Conservation (phyloP, 30 jellyfish, hydroid and myxozoan species). For the Aurelia aurita complex sp. Pacific region DNA sequence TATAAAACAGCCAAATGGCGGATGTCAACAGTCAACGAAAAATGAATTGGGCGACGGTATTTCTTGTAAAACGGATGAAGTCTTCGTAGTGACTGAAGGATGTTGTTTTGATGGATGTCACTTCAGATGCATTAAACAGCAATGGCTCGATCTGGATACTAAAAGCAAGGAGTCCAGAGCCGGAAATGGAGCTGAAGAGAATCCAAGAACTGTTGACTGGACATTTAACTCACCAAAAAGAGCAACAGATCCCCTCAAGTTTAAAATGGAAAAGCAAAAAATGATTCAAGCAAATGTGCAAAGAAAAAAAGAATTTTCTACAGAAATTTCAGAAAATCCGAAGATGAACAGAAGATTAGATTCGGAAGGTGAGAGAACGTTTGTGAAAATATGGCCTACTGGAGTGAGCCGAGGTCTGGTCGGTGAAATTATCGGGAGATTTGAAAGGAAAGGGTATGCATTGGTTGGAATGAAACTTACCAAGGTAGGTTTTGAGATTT, state of each 20-base stretch:
- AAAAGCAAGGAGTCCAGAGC: neutral
- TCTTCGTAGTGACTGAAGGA: conserved; percentile 9
- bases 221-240: too few relatives aligned
- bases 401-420: conserved; percentile 80
- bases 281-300: too few relatives aligned
- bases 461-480: conserved; percentile 74
- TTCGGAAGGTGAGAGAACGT: conserved; percentile 46
- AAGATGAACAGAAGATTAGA: neutral
- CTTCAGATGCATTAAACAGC: neutral
- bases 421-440: conserved; percentile 76
- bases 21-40: neutral
- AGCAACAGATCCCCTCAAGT: too few relatives aligned
- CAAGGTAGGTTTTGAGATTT: conserved; percentile 27
- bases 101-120: conserved; percentile 34
- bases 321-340: too few relatives aligned
- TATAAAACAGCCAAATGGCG: neutral
- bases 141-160: neutral
- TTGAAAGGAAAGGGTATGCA: conserved; percentile 86
- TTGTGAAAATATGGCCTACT: conserved; percentile 82
- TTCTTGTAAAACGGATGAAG: conserved; percentile 8
- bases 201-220: too few relatives aligned
- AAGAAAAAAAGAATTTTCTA: too few relatives aligned
- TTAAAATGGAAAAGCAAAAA: too few relatives aligned
- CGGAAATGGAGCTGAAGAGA: neutral
- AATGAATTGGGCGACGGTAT: neutral